Evolutionary conservation across 2,888 invertebrate genomes (phyloP).

Genomic region (Platycnemis pennipes): DNA sequence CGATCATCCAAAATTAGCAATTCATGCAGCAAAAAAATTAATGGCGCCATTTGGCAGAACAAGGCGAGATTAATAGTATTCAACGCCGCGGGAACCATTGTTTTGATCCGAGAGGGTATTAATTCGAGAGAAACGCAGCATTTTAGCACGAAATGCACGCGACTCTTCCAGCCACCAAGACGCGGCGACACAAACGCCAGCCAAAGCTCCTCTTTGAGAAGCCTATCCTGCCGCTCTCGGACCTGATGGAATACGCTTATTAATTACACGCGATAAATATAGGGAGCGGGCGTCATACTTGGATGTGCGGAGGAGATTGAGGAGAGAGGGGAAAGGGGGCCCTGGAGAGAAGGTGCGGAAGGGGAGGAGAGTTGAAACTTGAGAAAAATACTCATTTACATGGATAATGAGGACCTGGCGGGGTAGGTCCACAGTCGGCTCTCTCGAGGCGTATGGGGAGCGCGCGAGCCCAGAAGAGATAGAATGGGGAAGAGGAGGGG

Average conservation of each 20-base stretch:
- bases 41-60: not conserved
- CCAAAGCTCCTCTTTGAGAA: not conserved
- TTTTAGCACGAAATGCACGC: not conserved
- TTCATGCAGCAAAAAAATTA: conserved; percentile 10
- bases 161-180: not conserved
- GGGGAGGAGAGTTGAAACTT: not conserved
- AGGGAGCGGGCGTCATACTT: not conserved
- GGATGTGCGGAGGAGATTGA: not conserved
- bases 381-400: conserved; percentile 33
- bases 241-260: not conserved
- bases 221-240: not conserved
- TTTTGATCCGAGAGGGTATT: not conserved
- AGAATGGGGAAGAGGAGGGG: not conserved
- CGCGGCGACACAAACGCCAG: not conserved
- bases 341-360: not conserved
- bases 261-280: conserved; percentile 21
- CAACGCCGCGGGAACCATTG: not conserved
- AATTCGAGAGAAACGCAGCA: not conserved
- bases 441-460: conserved; percentile 43
- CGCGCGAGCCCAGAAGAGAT: not conserved
- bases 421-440: not conserved
- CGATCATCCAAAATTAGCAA: not conserved
- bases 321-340: not conserved
- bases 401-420: conserved; percentile 48
- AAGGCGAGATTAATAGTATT: conserved; percentile 1